A percentile compares a stretch with the other conserved stretches of the same genome.
Conservation (phyloP, 2,888 invertebrate species). For the Parthenolecanium corni region DNA sequence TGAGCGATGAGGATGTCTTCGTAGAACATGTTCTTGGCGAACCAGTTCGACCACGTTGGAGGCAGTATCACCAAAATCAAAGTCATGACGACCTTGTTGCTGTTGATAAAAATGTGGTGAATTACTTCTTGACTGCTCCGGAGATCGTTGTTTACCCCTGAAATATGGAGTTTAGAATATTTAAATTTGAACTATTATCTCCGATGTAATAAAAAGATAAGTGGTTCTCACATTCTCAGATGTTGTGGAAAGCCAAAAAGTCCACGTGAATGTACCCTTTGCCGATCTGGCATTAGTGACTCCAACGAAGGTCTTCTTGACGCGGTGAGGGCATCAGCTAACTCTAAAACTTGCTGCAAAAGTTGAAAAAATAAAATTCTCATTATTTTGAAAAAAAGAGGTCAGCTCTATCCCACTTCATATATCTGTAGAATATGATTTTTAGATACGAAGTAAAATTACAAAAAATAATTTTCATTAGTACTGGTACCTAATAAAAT, state of each 20-base stretch:
- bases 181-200: too few species aligned
- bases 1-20: slow-evolving; percentile 42
- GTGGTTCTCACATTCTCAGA: slow-evolving; percentile 30
- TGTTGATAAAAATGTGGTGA: slow-evolving; percentile 49
- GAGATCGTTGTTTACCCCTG: slow-evolving; percentile 29
- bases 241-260: slow-evolving; percentile 32
- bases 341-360: slow-evolving; percentile 32
- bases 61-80: slow-evolving; percentile 94
- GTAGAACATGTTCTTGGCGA: slow-evolving; percentile 67
- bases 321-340: slow-evolving; percentile 34
- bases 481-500: too few species aligned
- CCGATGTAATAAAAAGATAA: too few species aligned
- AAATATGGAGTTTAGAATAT: too few species aligned
- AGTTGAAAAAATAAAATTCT: not conserved
- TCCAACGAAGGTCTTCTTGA: slow-evolving; percentile 41
- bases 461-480: too few species aligned
- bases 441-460: too few species aligned
- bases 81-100: slow-evolving; percentile 57
- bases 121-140: slow-evolving; percentile 38
- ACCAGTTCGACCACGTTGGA: slow-evolving; percentile 93
- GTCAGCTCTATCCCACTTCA: too few species aligned
- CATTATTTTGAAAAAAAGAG: too few species aligned
- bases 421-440: too few species aligned
- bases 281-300: slow-evolving; percentile 56
- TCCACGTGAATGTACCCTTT: slow-evolving; percentile 45